Percentiles rank a stretch among this genome's conserved stretches.
These are phyloP conservation scores for Rhinoraja longicauda DNA, from an alignment of 2,797 vertebrate species.

Conservation along the genomic window DNA sequence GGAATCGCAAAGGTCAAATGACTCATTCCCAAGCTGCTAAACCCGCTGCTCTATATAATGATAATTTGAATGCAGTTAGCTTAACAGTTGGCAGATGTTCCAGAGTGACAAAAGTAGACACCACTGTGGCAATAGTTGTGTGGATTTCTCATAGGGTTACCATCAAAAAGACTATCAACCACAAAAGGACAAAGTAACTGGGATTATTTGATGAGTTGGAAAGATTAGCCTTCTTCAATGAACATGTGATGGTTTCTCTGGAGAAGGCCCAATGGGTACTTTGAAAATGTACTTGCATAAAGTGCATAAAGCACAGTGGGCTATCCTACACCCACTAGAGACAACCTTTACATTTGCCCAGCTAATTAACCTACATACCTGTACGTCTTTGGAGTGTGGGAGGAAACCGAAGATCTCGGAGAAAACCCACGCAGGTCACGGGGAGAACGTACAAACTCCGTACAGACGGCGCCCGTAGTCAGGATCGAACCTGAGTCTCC, in stretches of 20 bases:
- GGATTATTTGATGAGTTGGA: background rate
- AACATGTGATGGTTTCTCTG: background rate
- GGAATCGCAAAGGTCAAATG: conserved; percentile 17
- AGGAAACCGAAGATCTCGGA: too few species aligned
- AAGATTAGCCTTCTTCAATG: background rate
- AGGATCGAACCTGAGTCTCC: too few species aligned
- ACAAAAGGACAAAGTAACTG: background rate
- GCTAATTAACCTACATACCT: too few species aligned
- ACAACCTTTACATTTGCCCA: too few species aligned
- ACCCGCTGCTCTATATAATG: background rate
- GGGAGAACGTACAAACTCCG: too few species aligned
- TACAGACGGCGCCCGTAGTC: too few species aligned
- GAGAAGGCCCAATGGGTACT: background rate
- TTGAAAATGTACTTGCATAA: background rate
- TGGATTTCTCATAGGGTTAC: background rate
- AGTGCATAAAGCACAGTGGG: background rate
- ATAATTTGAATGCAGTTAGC: background rate
- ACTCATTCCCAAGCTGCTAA: conserved; percentile 24
- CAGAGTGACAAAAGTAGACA: background rate
- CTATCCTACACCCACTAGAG: too few species aligned
- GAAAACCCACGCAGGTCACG: too few species aligned
- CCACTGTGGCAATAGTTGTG: background rate
- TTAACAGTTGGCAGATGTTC: conserved; percentile 27
- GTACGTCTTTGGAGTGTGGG: too few species aligned
- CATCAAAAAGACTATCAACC: background rate